phyloP scores from a whole-genome alignment of 1,140 invertebrate species.

The Aphidius ervi region DNA sequence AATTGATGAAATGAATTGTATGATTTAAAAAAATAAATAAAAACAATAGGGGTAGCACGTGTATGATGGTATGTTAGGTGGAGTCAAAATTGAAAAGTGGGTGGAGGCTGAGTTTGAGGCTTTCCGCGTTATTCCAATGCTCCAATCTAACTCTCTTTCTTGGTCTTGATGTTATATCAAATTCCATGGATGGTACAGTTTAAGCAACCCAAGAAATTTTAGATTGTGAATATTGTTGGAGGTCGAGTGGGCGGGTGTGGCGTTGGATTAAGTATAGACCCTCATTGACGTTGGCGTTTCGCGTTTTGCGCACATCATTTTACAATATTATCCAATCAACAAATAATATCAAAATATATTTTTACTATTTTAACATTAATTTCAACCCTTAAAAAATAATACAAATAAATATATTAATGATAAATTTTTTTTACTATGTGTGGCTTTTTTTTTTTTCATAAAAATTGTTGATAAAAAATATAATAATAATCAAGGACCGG shows the following conservation, averaged over 20 bases:
- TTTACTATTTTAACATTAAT: no score
- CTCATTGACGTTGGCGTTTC: neutral
- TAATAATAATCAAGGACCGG: conserved; percentile 18
- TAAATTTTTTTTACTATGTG: no score
- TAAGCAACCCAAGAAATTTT: neutral
- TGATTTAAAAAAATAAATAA: no score
- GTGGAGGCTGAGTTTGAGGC: conserved; percentile 46
- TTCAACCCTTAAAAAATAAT: no score
- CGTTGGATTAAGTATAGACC: conserved; percentile 5
- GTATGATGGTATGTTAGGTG: conserved; percentile 45
- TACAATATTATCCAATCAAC: no score
- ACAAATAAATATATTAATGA: no score
- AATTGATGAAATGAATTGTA: no score
- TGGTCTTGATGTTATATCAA: no score
- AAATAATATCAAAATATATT: no score
- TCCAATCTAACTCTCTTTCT: conserved; percentile 1
- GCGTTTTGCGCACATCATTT: no score
- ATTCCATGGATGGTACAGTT: conserved; percentile 23
- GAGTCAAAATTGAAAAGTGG: conserved; percentile 48
- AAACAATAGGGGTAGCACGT: conserved; percentile 32
- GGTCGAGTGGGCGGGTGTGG: conserved; percentile 46
- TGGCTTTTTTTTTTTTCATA: no score
- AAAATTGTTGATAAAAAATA: no score
- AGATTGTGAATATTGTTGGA: neutral
- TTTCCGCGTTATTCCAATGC: conserved; percentile 40